phyloP scores from a whole-genome alignment of 2,113 vertebrate species.

The Vulpes lagopus region DNA sequence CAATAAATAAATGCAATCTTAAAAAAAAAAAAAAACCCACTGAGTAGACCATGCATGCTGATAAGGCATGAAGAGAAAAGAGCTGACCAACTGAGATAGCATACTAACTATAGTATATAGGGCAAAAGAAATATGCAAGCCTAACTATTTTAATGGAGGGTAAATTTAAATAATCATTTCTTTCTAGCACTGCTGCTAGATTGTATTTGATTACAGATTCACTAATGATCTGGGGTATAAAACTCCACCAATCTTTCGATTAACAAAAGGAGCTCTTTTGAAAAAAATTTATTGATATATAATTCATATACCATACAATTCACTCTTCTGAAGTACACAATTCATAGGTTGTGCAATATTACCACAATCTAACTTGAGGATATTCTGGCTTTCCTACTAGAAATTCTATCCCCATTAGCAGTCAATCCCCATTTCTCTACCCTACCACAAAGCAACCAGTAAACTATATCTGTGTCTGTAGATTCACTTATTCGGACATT shows the following conservation, averaged over 20 bases:
- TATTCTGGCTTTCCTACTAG: not conserved
- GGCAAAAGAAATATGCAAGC: not conserved
- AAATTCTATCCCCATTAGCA: not conserved
- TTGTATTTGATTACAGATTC: slow-evolving; percentile 1
- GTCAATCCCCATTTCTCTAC: not conserved
- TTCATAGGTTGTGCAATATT: not conserved
- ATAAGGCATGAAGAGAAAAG: not conserved
- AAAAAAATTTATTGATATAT: not conserved
- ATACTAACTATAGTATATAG: not conserved
- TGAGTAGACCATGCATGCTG: not conserved
- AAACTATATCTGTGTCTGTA: not conserved
- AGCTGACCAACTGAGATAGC: not conserved
- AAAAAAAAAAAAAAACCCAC: slow-evolving; percentile 20
- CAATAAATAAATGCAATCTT: not conserved
- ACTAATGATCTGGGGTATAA: slow-evolving; percentile 6
- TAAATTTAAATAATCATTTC: slow-evolving; percentile 31
- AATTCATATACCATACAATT: slow-evolving; percentile 19
- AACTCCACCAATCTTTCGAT: slow-evolving; percentile 9
- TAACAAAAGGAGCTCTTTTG: not conserved
- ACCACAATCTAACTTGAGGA: not conserved
- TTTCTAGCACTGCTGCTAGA: not conserved
- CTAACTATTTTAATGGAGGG: slow-evolving; percentile 11
- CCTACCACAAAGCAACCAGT: not conserved
- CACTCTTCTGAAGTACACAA: not conserved
- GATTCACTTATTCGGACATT: not conserved